These are phyloP conservation scores for Neodiprion pinetum DNA, from an alignment of 1,140 invertebrate species.

Conservation along the genomic window DNA sequence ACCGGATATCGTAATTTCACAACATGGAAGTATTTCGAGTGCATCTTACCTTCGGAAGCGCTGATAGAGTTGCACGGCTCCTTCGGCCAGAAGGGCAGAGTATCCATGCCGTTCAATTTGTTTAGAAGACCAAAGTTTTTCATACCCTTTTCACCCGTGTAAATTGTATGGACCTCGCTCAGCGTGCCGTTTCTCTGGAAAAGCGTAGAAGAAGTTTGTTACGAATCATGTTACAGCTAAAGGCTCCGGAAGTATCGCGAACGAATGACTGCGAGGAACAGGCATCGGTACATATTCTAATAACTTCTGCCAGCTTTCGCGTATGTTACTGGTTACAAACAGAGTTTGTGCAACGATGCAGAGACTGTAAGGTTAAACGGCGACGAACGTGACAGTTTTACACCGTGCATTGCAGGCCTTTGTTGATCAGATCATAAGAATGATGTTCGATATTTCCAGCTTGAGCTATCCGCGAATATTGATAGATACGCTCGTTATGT, in stretches of 20 bases:
- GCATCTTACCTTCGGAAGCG: slow-evolving; percentile 77
- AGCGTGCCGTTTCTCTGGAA: slow-evolving; percentile 81
- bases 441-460: too few species aligned
- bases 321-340: neutral
- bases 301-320: neutral
- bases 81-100: slow-evolving; percentile 78
- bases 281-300: too few species aligned
- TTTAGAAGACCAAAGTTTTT: slow-evolving; percentile 80
- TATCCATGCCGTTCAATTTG: slow-evolving; percentile 76
- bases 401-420: too few species aligned
- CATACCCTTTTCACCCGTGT: slow-evolving; percentile 78
- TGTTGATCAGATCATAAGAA: too few species aligned
- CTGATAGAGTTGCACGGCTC: slow-evolving; percentile 80
- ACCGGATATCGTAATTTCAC: neutral
- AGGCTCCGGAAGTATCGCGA: too few species aligned
- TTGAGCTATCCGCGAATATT: too few species aligned
- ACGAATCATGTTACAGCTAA: neutral
- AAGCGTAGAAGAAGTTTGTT: slow-evolving; percentile 8
- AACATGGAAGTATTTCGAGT: too few species aligned
- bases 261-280: too few species aligned
- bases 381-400: too few species aligned
- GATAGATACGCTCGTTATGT: too few species aligned
- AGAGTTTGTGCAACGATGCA: neutral
- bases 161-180: slow-evolving; percentile 81
- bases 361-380: too few species aligned